A percentile compares a stretch with the other conserved stretches of the same genome.
phyloP scores from a whole-genome alignment of 2,888 invertebrate genomes.

The Artemia sinica region DNA sequence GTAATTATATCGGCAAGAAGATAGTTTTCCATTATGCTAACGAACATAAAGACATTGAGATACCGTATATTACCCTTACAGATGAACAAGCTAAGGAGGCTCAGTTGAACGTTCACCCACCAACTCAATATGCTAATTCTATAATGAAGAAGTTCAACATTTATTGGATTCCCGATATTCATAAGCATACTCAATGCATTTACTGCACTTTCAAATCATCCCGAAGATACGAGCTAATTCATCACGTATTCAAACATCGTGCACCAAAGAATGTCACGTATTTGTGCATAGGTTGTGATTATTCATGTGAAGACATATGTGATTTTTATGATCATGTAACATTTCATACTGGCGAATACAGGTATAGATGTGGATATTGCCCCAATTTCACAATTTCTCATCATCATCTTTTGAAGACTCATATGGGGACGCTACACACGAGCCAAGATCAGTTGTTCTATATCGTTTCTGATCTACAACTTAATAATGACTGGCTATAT shows the following conservation, averaged over 20 bases:
- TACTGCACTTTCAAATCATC: slow-evolving; percentile 22
- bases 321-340: slow-evolving; percentile 53
- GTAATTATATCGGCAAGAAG: slow-evolving; percentile 40
- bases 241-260: slow-evolving; percentile 23
- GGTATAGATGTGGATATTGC: slow-evolving; percentile 47
- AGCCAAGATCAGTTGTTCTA: slow-evolving; percentile 19
- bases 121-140: background rate
- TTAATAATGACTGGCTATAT: slow-evolving; percentile 25
- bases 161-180: slow-evolving; percentile 24
- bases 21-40: slow-evolving; percentile 48
- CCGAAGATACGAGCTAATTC: slow-evolving; percentile 22
- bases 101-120: background rate
- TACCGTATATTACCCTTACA: slow-evolving; percentile 24
- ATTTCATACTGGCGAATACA: slow-evolving; percentile 59
- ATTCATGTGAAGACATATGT: slow-evolving; percentile 21
- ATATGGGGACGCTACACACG: slow-evolving; percentile 23
- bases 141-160: slow-evolving; percentile 19
- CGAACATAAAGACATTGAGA: slow-evolving; percentile 40
- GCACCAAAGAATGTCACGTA: slow-evolving; percentile 17
- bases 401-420: slow-evolving; percentile 22
- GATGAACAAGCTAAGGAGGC: slow-evolving; percentile 15
- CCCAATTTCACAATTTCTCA: slow-evolving; percentile 22
- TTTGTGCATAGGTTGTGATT: slow-evolving; percentile 32
- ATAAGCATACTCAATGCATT: slow-evolving; percentile 21
- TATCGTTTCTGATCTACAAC: background rate